Evolutionary conservation across 1,140 invertebrate genomes (phyloP).

Genomic region (Zophobas morio): DNA sequence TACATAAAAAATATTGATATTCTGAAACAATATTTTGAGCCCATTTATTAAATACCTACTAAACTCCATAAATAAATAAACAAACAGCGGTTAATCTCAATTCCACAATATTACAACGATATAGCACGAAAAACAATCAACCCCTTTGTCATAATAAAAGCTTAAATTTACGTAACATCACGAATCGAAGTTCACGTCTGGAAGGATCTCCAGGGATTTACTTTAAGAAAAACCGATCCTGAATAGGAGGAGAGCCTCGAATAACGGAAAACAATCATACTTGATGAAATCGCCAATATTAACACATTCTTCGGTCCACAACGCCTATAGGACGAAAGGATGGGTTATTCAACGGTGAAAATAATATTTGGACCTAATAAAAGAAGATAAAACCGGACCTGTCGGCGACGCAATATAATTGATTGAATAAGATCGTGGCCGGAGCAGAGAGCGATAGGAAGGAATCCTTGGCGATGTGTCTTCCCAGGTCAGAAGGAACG

Average conservation of each 20-base stretch:
- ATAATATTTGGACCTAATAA: conserved; percentile 17
- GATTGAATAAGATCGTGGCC: conserved; percentile 41
- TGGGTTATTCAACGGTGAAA: conserved; percentile 13
- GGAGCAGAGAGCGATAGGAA: conserved; percentile 27
- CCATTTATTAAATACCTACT: too few relatives aligned
- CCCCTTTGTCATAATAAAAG: too few relatives aligned
- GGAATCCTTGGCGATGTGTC: conserved; percentile 22
- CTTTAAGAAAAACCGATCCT: neutral
- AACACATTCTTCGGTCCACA: neutral
- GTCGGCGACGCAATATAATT: conserved; percentile 33
- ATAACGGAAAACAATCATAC: conserved; percentile 10
- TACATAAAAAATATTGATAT: too few relatives aligned
- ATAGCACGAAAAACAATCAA: too few relatives aligned
- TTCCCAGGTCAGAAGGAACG: conserved; percentile 19
- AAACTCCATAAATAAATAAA: too few relatives aligned
- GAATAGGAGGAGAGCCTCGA: neutral
- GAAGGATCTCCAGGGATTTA: neutral
- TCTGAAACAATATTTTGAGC: too few relatives aligned
- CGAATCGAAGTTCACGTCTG: neutral
- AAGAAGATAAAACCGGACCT: conserved; percentile 10
- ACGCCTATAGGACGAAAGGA: neutral
- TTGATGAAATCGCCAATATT: conserved; percentile 8
- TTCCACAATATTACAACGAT: too few relatives aligned
- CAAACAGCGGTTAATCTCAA: too few relatives aligned
- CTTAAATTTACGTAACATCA: too few relatives aligned